Percentiles rank a stretch among this genome's conserved stretches.
Evolutionary conservation across 2,888 invertebrate species (phyloP).

Genomic region (Eupelmus urozonus): DNA sequence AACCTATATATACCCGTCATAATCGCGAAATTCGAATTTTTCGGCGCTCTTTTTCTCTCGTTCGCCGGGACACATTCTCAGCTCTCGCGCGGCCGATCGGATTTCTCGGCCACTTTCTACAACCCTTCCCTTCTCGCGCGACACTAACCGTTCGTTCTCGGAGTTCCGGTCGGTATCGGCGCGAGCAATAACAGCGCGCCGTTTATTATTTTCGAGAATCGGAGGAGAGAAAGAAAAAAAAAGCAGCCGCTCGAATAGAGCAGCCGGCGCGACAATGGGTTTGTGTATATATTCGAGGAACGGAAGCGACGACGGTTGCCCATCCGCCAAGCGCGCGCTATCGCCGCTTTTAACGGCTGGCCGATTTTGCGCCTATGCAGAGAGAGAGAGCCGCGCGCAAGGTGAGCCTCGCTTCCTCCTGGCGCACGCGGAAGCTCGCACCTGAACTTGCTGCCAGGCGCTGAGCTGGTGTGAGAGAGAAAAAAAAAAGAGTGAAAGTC

Average conservation of each 20-base stretch:
- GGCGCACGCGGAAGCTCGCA: too few species aligned
- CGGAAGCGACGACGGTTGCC: slow-evolving; percentile 21
- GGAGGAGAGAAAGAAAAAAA: background rate
- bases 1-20: background rate
- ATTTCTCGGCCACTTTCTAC: slow-evolving; percentile 12
- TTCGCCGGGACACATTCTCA: background rate
- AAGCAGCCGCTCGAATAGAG: background rate
- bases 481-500: background rate
- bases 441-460: too few species aligned
- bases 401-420: background rate
- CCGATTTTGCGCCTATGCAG: slow-evolving; percentile 4
- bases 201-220: background rate
- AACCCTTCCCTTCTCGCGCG: background rate
- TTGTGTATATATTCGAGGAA: background rate
- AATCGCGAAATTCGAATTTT: slow-evolving; percentile 23
- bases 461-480: too few species aligned
- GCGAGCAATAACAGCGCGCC: background rate
- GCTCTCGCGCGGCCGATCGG: background rate
- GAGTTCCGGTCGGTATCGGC: too few species aligned
- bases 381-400: too few species aligned
- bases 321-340: background rate
- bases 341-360: slow-evolving; percentile 36
- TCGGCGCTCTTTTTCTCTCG: slow-evolving; percentile 21
- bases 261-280: background rate
- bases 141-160: too few species aligned